A percentile compares a stretch with the other conserved stretches of the same genome.
Evolutionary conservation across 2,888 invertebrate species (phyloP).

Genomic region (Erebia palarica): DNA sequence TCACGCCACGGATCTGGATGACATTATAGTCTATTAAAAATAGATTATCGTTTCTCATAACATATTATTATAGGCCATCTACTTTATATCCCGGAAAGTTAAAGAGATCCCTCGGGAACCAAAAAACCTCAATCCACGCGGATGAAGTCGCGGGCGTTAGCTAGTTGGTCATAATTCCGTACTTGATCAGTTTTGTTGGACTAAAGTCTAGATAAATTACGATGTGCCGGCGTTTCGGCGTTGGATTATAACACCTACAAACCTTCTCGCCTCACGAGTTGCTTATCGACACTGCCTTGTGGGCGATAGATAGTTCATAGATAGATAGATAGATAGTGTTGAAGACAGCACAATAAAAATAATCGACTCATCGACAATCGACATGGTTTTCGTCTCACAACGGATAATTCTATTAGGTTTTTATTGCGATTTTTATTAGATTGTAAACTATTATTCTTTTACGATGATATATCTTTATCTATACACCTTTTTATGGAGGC

Average conservation of each 20-base stretch:
- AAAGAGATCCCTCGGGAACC: too few species aligned
- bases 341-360: neutral
- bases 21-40: too few species aligned
- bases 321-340: conserved; percentile 44
- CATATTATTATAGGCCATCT: too few species aligned
- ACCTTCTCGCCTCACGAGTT: conserved; percentile 35
- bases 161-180: too few species aligned
- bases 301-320: conserved; percentile 51
- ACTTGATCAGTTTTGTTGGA: too few species aligned
- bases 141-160: too few species aligned
- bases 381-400: neutral
- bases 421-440: conserved; percentile 8
- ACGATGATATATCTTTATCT: neutral
- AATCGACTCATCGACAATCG: neutral
- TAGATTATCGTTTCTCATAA: too few species aligned
- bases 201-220: too few species aligned
- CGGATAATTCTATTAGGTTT: neutral
- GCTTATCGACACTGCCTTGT: conserved; percentile 44
- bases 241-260: neutral
- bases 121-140: too few species aligned
- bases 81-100: too few species aligned
- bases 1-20: too few species aligned
- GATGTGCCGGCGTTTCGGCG: too few species aligned
- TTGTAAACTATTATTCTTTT: neutral
- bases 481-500: neutral